Evolutionary conservation across 2,888 invertebrate genomes (phyloP).

Genomic region (Lycocerus yunnanus): DNA sequence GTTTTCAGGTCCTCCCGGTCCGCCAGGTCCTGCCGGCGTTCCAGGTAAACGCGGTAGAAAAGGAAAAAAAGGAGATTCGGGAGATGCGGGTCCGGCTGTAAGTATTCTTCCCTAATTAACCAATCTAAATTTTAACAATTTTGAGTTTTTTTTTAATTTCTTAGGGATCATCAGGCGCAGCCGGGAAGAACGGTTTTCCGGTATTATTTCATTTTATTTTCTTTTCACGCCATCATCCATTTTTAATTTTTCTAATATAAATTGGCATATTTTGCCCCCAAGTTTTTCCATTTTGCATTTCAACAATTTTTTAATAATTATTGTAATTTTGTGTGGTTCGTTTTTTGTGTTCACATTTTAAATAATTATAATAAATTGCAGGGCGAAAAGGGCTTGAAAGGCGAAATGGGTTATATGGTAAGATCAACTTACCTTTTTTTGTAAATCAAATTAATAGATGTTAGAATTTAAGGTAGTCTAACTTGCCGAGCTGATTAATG

Average conservation of each 20-base stretch:
- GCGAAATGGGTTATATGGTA: constrained; percentile 76
- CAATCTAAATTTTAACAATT: constrained; percentile 36
- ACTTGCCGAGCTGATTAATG: constrained; percentile 37
- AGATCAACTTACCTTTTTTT: constrained; percentile 51
- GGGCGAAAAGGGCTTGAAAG: constrained; percentile 76
- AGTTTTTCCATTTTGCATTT: background rate
- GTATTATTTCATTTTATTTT: constrained; percentile 66
- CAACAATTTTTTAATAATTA: background rate
- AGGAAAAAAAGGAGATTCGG: constrained; percentile 86
- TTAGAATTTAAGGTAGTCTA: constrained; percentile 26
- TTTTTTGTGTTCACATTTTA: background rate
- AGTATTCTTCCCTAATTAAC: constrained; percentile 53
- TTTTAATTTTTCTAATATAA: constrained; percentile 40
- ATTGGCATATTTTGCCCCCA: constrained; percentile 36
- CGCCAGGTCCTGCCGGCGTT: constrained; percentile 79
- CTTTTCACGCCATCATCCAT: constrained; percentile 40
- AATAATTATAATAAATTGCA: constrained; percentile 54
- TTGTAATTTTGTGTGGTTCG: background rate
- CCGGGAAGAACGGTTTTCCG: constrained; percentile 90
- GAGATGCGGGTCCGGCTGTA: constrained; percentile 80
- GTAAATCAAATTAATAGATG: constrained; percentile 6
- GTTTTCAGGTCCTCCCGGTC: constrained; percentile 60
- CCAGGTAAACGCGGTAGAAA: constrained; percentile 88
- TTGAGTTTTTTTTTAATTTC: constrained; percentile 52
- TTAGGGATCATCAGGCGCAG: constrained; percentile 80